phyloP scores from a whole-genome alignment of 2,113 vertebrate species.

The Isurus oxyrinchus region DNA sequence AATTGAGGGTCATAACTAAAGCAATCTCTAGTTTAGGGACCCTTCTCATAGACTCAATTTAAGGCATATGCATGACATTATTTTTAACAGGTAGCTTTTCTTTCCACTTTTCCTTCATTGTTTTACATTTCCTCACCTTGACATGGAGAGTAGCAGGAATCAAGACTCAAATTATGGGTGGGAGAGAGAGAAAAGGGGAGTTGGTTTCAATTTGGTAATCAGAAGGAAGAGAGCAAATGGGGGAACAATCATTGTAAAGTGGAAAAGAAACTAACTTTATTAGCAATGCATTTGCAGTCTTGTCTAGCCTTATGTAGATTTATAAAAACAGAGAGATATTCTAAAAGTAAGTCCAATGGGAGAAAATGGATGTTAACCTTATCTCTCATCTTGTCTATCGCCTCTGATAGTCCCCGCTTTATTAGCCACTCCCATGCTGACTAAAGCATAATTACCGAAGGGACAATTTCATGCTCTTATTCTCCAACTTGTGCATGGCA shows the following conservation, averaged over 20 bases:
- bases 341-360: not conserved
- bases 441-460: not conserved
- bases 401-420: not conserved
- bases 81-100: not conserved
- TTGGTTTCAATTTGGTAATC: not conserved
- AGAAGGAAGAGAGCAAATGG: not conserved
- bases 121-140: not conserved
- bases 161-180: not conserved
- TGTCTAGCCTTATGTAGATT: not conserved
- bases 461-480: not conserved
- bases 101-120: not conserved
- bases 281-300: not conserved
- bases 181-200: not conserved
- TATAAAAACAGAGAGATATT: not conserved
- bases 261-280: not conserved
- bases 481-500: not conserved
- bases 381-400: not conserved
- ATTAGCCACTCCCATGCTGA: not conserved
- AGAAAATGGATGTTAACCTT: not conserved
- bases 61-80: not conserved
- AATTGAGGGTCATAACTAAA: not conserved
- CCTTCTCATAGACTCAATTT: too few species aligned
- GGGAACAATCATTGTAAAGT: not conserved
- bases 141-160: not conserved
- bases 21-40: not conserved